These are phyloP conservation scores for Denticeps clupeoides DNA, from an alignment of 2,797 vertebrate genomes.

Conservation along the genomic window DNA sequence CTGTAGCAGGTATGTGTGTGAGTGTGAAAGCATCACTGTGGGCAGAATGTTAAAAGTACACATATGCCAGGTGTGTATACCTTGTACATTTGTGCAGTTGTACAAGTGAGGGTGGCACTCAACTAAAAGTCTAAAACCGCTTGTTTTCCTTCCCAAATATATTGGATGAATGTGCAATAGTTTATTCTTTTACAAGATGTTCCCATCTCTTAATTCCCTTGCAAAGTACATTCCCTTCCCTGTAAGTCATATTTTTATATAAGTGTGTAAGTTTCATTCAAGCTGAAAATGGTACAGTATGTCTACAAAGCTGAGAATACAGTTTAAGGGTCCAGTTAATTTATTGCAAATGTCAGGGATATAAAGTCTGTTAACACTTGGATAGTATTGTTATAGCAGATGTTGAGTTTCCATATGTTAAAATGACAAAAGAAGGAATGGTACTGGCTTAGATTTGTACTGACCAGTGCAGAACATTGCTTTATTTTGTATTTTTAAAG, in stretches of 20 bases:
- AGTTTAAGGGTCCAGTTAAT: slow-evolving; percentile 36
- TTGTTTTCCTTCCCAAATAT: slow-evolving; percentile 29
- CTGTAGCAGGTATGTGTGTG: neutral
- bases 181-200: slow-evolving; percentile 42
- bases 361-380: slow-evolving; percentile 28
- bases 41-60: slow-evolving; percentile 2
- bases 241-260: slow-evolving; percentile 52
- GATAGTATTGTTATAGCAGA: slow-evolving; percentile 19
- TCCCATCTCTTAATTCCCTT: slow-evolving; percentile 29
- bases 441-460: slow-evolving; percentile 11
- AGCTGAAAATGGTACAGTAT: slow-evolving; percentile 33
- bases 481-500: slow-evolving; percentile 36
- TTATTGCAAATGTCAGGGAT: slow-evolving; percentile 44
- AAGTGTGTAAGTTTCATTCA: slow-evolving; percentile 34
- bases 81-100: neutral
- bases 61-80: neutral
- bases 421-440: slow-evolving; percentile 44
- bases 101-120: slow-evolving; percentile 14
- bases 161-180: slow-evolving; percentile 53
- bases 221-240: slow-evolving; percentile 34
- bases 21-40: slow-evolving; percentile 21
- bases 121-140: slow-evolving; percentile 32
- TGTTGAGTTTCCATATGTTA: slow-evolving; percentile 19
- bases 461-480: slow-evolving; percentile 29
- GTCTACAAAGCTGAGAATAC: slow-evolving; percentile 33